phyloP scores from a whole-genome alignment of 2,888 invertebrate genomes.

The Oscheius sp. region DNA sequence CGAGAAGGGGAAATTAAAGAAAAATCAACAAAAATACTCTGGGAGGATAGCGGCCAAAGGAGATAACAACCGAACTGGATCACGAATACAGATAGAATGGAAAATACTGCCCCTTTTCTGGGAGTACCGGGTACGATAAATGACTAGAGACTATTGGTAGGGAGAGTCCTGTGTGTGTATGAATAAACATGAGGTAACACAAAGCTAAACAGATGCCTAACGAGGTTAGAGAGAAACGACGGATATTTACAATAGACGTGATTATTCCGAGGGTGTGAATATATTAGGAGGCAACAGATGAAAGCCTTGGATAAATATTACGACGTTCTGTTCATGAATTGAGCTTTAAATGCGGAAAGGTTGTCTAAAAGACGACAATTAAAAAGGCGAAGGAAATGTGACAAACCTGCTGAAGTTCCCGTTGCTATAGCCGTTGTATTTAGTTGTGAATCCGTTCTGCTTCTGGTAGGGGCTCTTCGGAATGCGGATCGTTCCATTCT shows the following conservation, averaged over 20 bases:
- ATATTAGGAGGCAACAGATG: too few relatives aligned
- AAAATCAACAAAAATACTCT: slow-evolving; percentile 22
- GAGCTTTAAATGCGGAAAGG: too few relatives aligned
- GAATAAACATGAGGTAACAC: too few relatives aligned
- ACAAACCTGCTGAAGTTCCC: slow-evolving; percentile 19
- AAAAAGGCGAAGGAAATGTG: neutral
- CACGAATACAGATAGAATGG: neutral
- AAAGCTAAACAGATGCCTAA: too few relatives aligned
- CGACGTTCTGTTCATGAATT: too few relatives aligned
- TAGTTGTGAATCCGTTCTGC: slow-evolving; percentile 18
- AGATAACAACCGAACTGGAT: slow-evolving; percentile 1
- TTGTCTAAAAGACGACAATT: neutral
- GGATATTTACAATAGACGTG: too few relatives aligned
- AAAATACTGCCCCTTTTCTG: slow-evolving; percentile 2
- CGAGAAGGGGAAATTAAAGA: neutral
- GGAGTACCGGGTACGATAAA: slow-evolving; percentile 4
- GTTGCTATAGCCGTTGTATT: slow-evolving; percentile 16
- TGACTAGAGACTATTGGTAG: slow-evolving; percentile 2
- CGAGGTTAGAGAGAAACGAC: too few relatives aligned
- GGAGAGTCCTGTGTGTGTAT: too few relatives aligned
- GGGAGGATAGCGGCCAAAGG: neutral
- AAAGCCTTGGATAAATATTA: too few relatives aligned
- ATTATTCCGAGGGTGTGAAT: too few relatives aligned
- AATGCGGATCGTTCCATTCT: neutral
- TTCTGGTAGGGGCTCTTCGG: neutral